These are phyloP conservation scores for Oryzias javanicus DNA, from an alignment of 2,113 vertebrate species.

Conservation along the genomic window DNA sequence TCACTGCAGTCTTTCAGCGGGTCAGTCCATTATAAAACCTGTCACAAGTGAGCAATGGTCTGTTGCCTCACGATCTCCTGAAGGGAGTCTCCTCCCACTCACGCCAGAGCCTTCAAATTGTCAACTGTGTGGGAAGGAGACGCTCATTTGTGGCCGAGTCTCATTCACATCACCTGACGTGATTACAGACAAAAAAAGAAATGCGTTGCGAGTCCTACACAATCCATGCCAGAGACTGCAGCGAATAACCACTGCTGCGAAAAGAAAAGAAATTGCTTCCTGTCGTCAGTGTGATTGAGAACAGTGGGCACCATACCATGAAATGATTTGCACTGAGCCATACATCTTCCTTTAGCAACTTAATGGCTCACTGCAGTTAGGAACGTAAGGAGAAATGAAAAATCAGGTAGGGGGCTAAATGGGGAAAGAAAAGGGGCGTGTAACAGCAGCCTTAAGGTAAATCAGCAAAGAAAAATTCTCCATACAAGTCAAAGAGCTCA, in stretches of 20 bases:
- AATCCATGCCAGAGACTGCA: background rate
- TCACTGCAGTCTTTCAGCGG: constrained; percentile 26
- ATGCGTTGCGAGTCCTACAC: background rate
- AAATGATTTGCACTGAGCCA: constrained; percentile 41
- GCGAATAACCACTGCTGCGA: constrained; percentile 30
- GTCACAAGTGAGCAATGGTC: constrained; percentile 47
- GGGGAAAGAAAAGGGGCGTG: too few species aligned
- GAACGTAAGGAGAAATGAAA: background rate
- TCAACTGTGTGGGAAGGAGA: background rate
- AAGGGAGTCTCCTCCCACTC: constrained; percentile 11
- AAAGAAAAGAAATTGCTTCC: constrained; percentile 29
- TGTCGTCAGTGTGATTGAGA: constrained; percentile 12
- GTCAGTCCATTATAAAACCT: constrained; percentile 31
- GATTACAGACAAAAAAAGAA: background rate
- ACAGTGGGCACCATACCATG: constrained; percentile 23
- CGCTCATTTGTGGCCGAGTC: constrained; percentile 1
- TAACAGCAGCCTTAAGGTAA: too few species aligned
- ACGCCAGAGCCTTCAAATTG: constrained; percentile 10
- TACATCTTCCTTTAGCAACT: constrained; percentile 32
- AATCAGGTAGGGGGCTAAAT: too few species aligned
- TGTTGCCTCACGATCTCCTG: background rate
- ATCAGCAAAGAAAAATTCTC: too few species aligned
- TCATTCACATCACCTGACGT: background rate
- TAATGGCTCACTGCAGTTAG: constrained; percentile 8
- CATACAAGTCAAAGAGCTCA: too few species aligned